phyloP scores from a whole-genome alignment of 2,888 invertebrate species.

The Anthoptus insignis region DNA sequence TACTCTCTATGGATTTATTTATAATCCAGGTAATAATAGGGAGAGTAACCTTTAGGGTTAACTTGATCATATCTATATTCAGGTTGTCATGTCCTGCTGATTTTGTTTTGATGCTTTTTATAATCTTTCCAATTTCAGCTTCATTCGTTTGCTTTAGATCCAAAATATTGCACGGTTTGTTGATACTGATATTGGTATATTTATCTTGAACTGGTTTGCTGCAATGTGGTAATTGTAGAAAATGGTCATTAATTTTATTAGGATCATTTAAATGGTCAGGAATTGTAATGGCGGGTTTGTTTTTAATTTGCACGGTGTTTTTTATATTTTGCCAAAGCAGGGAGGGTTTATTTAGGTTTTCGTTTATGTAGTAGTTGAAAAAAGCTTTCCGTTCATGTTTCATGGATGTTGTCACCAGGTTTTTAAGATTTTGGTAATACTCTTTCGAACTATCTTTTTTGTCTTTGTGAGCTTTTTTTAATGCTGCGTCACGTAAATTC shows the following conservation, averaged over 20 bases:
- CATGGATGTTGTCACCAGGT: constrained; percentile 31
- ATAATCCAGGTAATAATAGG: background rate
- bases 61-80: constrained; percentile 12
- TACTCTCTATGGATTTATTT: background rate
- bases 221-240: background rate
- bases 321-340: constrained; percentile 12
- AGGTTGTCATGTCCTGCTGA: constrained; percentile 19
- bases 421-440: constrained; percentile 40
- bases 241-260: constrained; percentile 9
- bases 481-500: constrained; percentile 37
- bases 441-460: constrained; percentile 21
- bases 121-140: constrained; percentile 17
- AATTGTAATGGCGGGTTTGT: background rate
- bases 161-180: no score
- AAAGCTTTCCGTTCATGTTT: constrained; percentile 37
- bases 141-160: no score
- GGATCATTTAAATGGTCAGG: constrained; percentile 23
- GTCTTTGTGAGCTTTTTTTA: constrained; percentile 21
- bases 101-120: constrained; percentile 5
- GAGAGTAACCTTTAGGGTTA: background rate
- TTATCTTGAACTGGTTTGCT: background rate
- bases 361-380: constrained; percentile 1
- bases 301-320: background rate
- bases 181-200: no score
- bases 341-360: background rate